Evolutionary conservation across 2,888 invertebrate species (phyloP).

Genomic region (Tachina grossa): DNA sequence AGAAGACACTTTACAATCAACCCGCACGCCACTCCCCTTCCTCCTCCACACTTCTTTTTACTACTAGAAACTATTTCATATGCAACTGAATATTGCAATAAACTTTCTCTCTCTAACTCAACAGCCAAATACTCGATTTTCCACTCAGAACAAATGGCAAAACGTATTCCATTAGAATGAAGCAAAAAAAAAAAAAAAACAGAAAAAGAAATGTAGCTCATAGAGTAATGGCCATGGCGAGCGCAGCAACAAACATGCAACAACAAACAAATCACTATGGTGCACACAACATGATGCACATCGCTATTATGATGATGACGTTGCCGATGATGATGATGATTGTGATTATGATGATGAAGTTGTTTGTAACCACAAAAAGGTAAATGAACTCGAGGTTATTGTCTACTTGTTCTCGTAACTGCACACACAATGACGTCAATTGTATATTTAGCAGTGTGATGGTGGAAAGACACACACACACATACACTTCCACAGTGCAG

Average conservation of each 20-base stretch:
- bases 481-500: background rate
- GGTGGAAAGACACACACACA: background rate
- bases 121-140: slow-evolving; percentile 45
- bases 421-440: slow-evolving; percentile 69
- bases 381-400: slow-evolving; percentile 72
- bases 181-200: background rate
- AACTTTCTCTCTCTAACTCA: slow-evolving; percentile 69
- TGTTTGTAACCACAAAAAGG: slow-evolving; percentile 67
- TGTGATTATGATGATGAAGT: slow-evolving; percentile 26
- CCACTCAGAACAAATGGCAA: slow-evolving; percentile 37
- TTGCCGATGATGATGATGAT: slow-evolving; percentile 6
- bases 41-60: too few relatives aligned
- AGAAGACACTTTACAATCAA: background rate
- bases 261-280: slow-evolving; percentile 4
- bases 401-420: slow-evolving; percentile 69
- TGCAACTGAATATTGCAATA: slow-evolving; percentile 22
- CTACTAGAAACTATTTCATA: slow-evolving; percentile 12
- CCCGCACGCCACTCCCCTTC: background rate
- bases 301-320: slow-evolving; percentile 21
- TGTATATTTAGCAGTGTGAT: slow-evolving; percentile 45
- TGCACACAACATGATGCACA: background rate
- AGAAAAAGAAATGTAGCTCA: slow-evolving; percentile 25
- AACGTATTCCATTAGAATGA: slow-evolving; percentile 1
- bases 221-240: slow-evolving; percentile 59
- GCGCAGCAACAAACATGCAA: slow-evolving; percentile 29